These are phyloP conservation scores for Xiphias gladius DNA, from an alignment of 2,113 vertebrate genomes.

Conservation along the genomic window DNA sequence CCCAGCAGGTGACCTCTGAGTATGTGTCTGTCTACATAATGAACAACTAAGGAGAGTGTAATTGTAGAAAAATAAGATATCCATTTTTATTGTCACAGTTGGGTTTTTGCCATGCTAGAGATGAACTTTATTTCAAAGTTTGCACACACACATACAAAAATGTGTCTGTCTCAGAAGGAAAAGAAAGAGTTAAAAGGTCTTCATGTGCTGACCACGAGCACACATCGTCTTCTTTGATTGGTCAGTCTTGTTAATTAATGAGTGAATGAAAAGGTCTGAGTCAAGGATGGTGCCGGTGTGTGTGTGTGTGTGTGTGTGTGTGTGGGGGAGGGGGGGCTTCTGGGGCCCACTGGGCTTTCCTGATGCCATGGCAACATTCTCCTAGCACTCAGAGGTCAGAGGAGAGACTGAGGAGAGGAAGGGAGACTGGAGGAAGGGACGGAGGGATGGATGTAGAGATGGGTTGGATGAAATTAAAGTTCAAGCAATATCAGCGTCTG, in stretches of 20 bases:
- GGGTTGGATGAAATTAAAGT: neutral
- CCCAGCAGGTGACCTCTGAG: neutral
- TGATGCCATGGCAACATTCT: conserved; percentile 51
- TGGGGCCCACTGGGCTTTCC: neutral
- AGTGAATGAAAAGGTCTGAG: conserved; percentile 69
- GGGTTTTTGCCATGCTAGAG: conserved; percentile 31
- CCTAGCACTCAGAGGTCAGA: conserved; percentile 33
- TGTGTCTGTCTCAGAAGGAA: conserved; percentile 47
- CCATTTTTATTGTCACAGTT: conserved; percentile 72
- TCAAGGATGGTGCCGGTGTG: conserved; percentile 52
- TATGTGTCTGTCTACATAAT: neutral
- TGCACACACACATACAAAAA: conserved; percentile 61
- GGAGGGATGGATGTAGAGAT: neutral
- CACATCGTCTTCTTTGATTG: conserved; percentile 69
- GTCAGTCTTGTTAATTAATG: conserved; percentile 80
- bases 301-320: neutral
- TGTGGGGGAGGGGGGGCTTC: neutral
- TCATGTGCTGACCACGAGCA: conserved; percentile 40
- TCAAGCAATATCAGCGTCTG: neutral
- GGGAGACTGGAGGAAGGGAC: neutral
- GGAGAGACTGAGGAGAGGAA: conserved; percentile 15
- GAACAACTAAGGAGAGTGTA: conserved; percentile 58
- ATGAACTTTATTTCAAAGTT: conserved; percentile 71
- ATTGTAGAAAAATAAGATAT: conserved; percentile 77
- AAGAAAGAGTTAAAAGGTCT: conserved; percentile 42